Evolutionary conservation across 2,797 vertebrate genomes (phyloP), one percentile per base, ranked within the genome.

Genomic region (Tokudaia tokunoshimensis): DNA sequence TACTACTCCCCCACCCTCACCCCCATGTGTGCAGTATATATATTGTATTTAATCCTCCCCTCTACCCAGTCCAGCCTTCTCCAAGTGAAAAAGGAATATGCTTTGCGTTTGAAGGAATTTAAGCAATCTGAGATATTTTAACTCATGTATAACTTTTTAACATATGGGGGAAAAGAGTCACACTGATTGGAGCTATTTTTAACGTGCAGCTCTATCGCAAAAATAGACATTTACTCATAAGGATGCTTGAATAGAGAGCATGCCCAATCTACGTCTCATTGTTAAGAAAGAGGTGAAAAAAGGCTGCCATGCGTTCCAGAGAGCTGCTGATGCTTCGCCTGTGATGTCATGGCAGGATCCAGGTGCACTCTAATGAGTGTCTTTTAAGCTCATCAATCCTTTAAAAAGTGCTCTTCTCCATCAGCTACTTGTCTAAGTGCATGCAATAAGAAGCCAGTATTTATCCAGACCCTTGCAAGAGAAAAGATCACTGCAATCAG

Each of bases 211-310:
- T 97, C 97, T 91, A 96, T 94, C 74, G 3, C 96, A 98, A 98
- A 98, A 98, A 98, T 98, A 98, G 98, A 97, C 97, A 98, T 98
- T 98, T 97, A 98, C 98, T 98, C 98, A 98, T 96, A 97, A 97
- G 92, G 97, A 96, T 96, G 97, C 97, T 96, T 98, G 97, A 98
- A 96, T 97, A 98, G 97, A 97, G 97, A 97, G 97, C 97, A 96
- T 95, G 97, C 87, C 95, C 97, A 98, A 98, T 98, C 98, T 98
- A 96, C 13, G 97, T 97, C 96, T 98, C 96, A 98, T 98, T 98
- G 98, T 98, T 98, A 98, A 97, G 97, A 97, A 97, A 96, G 92
- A 96, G 94, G 94, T 94, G 94, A 95, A 95, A 97, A 95, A 97
- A 96, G 97, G 95, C 97, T 97, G 96, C n/a, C 78, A 47, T 72